phyloP scores from a whole-genome alignment of 1,140 invertebrate genomes.

The Heliconius hermathena region DNA sequence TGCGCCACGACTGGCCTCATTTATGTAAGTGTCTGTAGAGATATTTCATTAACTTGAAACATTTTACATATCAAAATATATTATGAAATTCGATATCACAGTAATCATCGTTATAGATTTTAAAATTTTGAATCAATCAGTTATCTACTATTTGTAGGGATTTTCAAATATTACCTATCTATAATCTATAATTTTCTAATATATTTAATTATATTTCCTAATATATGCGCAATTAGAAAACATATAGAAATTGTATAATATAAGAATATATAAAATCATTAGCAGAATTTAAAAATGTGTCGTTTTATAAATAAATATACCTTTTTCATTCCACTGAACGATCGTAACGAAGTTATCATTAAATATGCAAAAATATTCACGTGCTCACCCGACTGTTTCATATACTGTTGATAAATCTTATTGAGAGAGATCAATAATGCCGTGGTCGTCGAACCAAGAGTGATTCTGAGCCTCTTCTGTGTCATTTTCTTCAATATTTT shows the following conservation, averaged over 20 bases:
- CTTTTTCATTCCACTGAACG: conserved; percentile 19
- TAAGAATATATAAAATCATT: neutral
- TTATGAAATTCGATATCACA: too few relatives aligned
- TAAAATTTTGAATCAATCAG: too few relatives aligned
- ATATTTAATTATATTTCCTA: too few relatives aligned
- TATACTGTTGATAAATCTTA: conserved; percentile 24
- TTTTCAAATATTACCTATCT: neutral
- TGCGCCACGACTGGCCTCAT: too few relatives aligned
- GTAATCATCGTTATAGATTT: too few relatives aligned
- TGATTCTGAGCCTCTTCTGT: neutral
- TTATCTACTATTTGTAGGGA: too few relatives aligned
- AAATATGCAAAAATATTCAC: conserved; percentile 26
- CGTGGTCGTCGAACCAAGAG: conserved; percentile 17
- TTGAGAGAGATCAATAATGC: conserved; percentile 26
- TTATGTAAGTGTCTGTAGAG: too few relatives aligned
- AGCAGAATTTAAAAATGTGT: conserved; percentile 2
- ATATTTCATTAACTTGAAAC: neutral
- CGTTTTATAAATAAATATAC: conserved; percentile 1
- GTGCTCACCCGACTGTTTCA: conserved; percentile 14
- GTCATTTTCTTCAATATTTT: conserved; percentile 28
- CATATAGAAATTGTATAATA: neutral
- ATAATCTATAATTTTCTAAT: neutral
- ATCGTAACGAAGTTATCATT: conserved; percentile 18
- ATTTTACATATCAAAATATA: neutral
- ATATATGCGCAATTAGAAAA: neutral